These are phyloP conservation scores for Zaprionus davidi DNA, from an alignment of 1,140 invertebrate genomes.

Conservation along the genomic window DNA sequence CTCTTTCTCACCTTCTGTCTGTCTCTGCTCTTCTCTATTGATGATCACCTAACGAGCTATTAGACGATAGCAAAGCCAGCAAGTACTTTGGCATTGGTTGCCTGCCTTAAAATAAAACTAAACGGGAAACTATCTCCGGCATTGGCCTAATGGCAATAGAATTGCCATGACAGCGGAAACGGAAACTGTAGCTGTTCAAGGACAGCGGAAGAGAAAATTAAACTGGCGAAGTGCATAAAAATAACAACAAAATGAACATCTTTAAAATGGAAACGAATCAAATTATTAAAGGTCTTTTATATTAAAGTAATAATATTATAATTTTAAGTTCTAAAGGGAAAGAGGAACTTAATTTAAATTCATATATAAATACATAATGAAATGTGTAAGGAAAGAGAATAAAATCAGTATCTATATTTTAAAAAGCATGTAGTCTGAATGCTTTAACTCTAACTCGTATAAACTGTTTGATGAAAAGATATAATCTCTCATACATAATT, in stretches of 20 bases:
- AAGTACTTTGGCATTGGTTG: conserved; percentile 18
- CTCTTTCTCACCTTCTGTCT: background rate
- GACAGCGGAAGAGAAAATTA: background rate
- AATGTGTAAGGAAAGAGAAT: no score
- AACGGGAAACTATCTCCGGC: background rate
- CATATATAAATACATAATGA: background rate
- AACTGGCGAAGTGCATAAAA: background rate
- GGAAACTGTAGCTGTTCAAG: conserved; percentile 1
- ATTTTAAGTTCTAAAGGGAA: no score
- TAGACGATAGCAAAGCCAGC: conserved; percentile 7
- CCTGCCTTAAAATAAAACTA: background rate
- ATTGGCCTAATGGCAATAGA: conserved; percentile 13
- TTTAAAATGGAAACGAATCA: background rate
- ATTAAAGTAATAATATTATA: background rate
- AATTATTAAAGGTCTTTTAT: background rate
- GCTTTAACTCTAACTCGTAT: no score
- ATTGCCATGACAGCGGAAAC: conserved; percentile 1
- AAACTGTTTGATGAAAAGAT: no score
- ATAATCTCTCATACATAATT: no score
- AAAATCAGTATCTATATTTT: no score
- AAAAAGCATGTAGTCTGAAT: no score
- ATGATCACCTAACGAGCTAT: conserved; percentile 40
- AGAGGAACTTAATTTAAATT: no score
- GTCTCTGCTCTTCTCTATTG: conserved; percentile 1
- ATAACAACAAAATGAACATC: background rate